phyloP scores from a whole-genome alignment of 2,888 invertebrate species.

The Hemithea aestivaria region DNA sequence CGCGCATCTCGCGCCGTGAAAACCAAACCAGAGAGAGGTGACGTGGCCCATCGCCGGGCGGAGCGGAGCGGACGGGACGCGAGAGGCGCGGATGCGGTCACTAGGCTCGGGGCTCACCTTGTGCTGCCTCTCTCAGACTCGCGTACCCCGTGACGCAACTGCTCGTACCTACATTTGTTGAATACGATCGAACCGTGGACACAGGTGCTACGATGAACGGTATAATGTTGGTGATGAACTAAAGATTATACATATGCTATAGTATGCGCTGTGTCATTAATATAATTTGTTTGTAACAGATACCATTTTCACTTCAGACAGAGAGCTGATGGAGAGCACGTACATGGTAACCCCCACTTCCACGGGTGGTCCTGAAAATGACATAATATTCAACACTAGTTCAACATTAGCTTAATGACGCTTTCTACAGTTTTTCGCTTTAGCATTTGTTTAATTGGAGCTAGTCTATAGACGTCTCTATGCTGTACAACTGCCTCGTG shows the following conservation, averaged over 20 bases:
- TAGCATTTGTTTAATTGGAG: too few relatives aligned
- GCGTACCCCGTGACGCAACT: constrained; percentile 26
- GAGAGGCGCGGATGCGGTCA: constrained; percentile 40
- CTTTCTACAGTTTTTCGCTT: too few relatives aligned
- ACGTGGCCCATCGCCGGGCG: constrained; percentile 62
- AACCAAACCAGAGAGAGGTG: constrained; percentile 66
- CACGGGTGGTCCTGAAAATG: constrained; percentile 87
- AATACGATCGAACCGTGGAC: constrained; percentile 71
- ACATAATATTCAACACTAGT: constrained; percentile 54
- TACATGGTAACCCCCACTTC: constrained; percentile 92
- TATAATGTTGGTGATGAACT: constrained; percentile 74
- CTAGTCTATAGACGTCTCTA: too few relatives aligned
- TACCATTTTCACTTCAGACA: constrained; percentile 90
- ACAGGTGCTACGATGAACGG: constrained; percentile 77
- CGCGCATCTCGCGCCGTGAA: constrained; percentile 59
- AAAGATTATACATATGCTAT: constrained; percentile 65
- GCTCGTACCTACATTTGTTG: constrained; percentile 43
- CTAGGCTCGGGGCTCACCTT: constrained; percentile 8
- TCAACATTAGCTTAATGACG: too few relatives aligned
- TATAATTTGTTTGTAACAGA: constrained; percentile 58
- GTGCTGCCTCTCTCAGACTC: constrained; percentile 28
- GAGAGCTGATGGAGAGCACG: constrained; percentile 91
- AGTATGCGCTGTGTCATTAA: constrained; percentile 69
- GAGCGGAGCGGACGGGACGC: constrained; percentile 38
- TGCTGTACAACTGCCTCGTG: too few relatives aligned